These are phyloP conservation scores for Puma concolor DNA, from an alignment of 2,113 vertebrate genomes.

Conservation along the genomic window DNA sequence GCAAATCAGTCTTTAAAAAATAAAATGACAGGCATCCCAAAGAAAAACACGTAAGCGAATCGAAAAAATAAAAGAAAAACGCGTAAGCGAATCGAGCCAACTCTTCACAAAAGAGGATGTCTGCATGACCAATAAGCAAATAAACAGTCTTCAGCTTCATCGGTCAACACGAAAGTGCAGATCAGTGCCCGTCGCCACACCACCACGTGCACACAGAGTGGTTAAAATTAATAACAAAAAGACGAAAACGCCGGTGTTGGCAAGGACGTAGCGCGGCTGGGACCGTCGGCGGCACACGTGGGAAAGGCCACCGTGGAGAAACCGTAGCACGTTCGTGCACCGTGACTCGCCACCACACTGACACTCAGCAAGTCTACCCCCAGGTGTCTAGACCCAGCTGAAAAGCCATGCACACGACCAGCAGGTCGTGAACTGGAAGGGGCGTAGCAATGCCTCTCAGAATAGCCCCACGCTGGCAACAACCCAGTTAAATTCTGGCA, in stretches of 20 bases:
- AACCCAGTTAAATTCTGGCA: background rate
- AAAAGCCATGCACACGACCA: rapidly evolving
- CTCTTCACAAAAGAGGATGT: background rate
- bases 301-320: background rate
- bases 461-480: background rate
- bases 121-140: background rate
- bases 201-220: background rate
- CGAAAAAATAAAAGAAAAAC: background rate
- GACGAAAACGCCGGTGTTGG: rapidly evolving
- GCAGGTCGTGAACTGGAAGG: background rate
- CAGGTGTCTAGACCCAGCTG: rapidly evolving
- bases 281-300: rapidly evolving
- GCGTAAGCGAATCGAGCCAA: background rate
- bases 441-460: background rate
- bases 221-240: no score
- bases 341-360: rapidly evolving
- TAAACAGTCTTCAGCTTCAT: background rate
- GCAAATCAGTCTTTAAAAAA: background rate
- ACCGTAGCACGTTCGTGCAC: rapidly evolving
- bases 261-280: rapidly evolving
- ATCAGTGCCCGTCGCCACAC: rapidly evolving
- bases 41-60: background rate
- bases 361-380: no score
- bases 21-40: background rate
- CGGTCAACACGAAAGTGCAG: background rate